phyloP scores from a whole-genome alignment of 2,113 vertebrate genomes.

The Melanostigma gelatinosum region DNA sequence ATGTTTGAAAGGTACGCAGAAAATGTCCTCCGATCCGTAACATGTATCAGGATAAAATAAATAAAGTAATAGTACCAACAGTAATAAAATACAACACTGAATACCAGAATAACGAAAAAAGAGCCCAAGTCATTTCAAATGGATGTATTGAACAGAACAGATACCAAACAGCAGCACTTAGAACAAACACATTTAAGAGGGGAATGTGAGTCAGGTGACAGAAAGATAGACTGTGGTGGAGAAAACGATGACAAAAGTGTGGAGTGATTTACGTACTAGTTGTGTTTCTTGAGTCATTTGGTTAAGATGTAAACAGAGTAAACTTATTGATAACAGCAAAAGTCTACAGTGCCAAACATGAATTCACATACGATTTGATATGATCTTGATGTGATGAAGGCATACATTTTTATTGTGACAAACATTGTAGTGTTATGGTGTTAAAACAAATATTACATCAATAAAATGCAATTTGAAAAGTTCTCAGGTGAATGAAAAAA shows the following conservation, averaged over 20 bases:
- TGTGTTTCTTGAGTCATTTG: slow-evolving; percentile 39
- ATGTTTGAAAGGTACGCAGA: neutral
- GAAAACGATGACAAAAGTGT: neutral
- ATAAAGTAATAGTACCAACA: neutral
- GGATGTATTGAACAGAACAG: slow-evolving; percentile 61
- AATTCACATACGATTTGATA: slow-evolving; percentile 37
- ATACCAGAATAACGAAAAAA: neutral
- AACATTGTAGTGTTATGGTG: slow-evolving; percentile 55
- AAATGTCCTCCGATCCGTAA: neutral
- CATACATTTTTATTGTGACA: slow-evolving; percentile 47
- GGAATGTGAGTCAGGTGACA: neutral
- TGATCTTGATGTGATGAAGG: slow-evolving; percentile 49
- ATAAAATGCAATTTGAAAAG: slow-evolving; percentile 14
- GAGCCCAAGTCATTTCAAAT: slow-evolving; percentile 33
- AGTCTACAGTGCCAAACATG: slow-evolving; percentile 40
- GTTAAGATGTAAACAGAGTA: slow-evolving; percentile 45
- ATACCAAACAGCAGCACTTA: slow-evolving; percentile 58
- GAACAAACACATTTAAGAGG: slow-evolving; percentile 51
- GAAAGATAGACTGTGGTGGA: neutral
- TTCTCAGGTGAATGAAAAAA: slow-evolving; percentile 39
- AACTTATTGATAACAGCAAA: slow-evolving; percentile 34
- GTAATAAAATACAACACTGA: neutral
- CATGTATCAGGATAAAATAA: neutral
- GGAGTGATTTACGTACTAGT: neutral
- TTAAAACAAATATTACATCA: slow-evolving; percentile 48